Evolutionary conservation across 30 jellyfish, hydroid and myxozoan genomes (phyloP), one percentile per base, ranked within the genome.

Genomic region (Hydra vulgaris): DNA sequence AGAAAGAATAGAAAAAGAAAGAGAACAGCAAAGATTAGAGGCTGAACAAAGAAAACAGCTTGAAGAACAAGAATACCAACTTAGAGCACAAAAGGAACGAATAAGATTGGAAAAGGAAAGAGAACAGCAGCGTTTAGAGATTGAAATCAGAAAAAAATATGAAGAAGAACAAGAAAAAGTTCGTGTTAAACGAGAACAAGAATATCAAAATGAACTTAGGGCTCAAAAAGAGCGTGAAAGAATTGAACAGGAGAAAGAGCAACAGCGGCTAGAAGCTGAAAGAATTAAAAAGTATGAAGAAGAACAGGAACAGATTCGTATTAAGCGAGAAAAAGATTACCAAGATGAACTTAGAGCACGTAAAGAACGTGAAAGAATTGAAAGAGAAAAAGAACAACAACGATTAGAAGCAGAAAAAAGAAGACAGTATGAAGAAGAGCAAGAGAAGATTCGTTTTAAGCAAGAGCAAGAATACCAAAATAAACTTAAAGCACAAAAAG

Each of bases 251-350:
- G 81, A 77, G 8, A 53, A 15, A 19, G 26, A 77, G 16, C 21
- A 21, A 92, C 76, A 72, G 27, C 83, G 72, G 15, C 40, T 73
- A 73, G 81, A 23, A 15, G 86, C 76, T 22, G 89, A 82, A 74
- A 72, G 55, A 18, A 56, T 69, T 40, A 79, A 74, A 18, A 7
- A 18, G 18, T 20, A 52, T 17, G 56, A 80, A 40, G 71, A 70
- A 23, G 56, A 26, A 77, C 79, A 18, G 15, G 71, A 71, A 21
- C 75, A 70, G 78, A 54, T 21, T 16, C 55, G 81, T 25, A 53
- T 23, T 20, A 25, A 23, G 73, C 25, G 40, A 68, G 73, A 70
- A 19, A 15, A 67, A 66, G 83, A 23, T 0, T 17, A 70, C 25
- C 74, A 73, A 26, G 53, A 21, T 1, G 24, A 73, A n/a, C 81